These are phyloP conservation scores for Geopemphigus sp. DNA, from an alignment of 1,140 invertebrate genomes.

Conservation along the genomic window DNA sequence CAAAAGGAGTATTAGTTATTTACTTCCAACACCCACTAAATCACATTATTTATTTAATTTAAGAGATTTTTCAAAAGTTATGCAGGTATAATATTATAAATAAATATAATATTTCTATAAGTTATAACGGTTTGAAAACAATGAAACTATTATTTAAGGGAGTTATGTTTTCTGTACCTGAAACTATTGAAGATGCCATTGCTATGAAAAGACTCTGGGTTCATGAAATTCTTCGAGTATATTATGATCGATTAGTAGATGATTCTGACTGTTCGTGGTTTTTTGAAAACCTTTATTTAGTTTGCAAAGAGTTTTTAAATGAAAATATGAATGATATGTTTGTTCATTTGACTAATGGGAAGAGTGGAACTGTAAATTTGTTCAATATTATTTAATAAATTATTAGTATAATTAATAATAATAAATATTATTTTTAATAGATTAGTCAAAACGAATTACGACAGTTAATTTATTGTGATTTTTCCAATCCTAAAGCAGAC, in stretches of 20 bases:
- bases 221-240: conserved; percentile 90
- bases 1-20: conserved; percentile 74
- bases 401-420: background rate
- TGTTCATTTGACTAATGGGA: conserved; percentile 51
- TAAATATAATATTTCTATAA: conserved; percentile 41
- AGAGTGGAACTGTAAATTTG: conserved; percentile 18
- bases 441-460: conserved; percentile 71
- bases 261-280: conserved; percentile 80
- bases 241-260: conserved; percentile 88
- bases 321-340: conserved; percentile 61
- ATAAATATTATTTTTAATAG: conserved; percentile 24
- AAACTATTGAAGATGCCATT: conserved; percentile 82
- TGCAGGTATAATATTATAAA: conserved; percentile 63
- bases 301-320: conserved; percentile 57
- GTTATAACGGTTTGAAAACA: no score
- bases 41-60: conserved; percentile 95
- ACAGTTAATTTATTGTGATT: conserved; percentile 91
- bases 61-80: conserved; percentile 89
- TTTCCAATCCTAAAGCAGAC: conserved; percentile 90
- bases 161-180: conserved; percentile 85
- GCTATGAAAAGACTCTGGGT: conserved; percentile 92
- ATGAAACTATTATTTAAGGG: conserved; percentile 62
- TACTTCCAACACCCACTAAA: conserved; percentile 86
- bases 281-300: conserved; percentile 60
- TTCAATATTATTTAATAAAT: background rate